Conservation (phyloP, 2,113 vertebrate genomes). For the Boleophthalmus pectinirostris region DNA sequence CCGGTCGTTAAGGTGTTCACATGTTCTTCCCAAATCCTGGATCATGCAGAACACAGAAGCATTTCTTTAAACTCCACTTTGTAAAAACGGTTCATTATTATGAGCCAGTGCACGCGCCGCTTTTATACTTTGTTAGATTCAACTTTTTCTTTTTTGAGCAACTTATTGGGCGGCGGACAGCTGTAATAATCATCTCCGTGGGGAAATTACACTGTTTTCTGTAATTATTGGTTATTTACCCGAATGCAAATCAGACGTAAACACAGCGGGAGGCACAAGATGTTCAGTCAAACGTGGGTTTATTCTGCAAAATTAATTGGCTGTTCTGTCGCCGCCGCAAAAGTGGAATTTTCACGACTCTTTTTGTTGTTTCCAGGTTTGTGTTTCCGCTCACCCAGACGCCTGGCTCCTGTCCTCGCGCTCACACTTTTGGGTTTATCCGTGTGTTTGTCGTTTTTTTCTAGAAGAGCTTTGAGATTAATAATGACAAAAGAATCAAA, state of each 20-base stretch:
- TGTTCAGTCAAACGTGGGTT: constrained; percentile 4
- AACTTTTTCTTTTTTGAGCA: background rate
- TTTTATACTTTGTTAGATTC: background rate
- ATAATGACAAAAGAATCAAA: no score
- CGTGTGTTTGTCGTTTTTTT: no score
- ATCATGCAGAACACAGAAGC: no score
- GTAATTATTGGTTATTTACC: constrained; percentile 9
- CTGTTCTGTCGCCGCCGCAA: background rate
- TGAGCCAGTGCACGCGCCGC: background rate
- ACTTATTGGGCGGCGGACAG: constrained; percentile 2
- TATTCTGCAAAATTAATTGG: constrained; percentile 1
- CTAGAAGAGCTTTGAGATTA: no score
- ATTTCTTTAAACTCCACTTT: background rate
- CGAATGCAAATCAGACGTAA: constrained; percentile 10
- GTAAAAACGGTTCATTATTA: background rate
- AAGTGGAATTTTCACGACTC: background rate
- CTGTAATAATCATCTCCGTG: constrained; percentile 10
- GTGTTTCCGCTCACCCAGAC: background rate
- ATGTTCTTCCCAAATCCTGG: no score
- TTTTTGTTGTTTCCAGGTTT: background rate
- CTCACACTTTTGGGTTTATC: no score
- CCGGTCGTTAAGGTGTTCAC: no score
- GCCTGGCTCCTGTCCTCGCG: background rate
- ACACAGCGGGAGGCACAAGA: constrained; percentile 2
- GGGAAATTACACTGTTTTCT: constrained; percentile 7